Percentiles rank a stretch among this genome's conserved stretches.
phyloP scores from a whole-genome alignment of 2,113 vertebrate genomes.

The Erythrolamprus reginae region DNA sequence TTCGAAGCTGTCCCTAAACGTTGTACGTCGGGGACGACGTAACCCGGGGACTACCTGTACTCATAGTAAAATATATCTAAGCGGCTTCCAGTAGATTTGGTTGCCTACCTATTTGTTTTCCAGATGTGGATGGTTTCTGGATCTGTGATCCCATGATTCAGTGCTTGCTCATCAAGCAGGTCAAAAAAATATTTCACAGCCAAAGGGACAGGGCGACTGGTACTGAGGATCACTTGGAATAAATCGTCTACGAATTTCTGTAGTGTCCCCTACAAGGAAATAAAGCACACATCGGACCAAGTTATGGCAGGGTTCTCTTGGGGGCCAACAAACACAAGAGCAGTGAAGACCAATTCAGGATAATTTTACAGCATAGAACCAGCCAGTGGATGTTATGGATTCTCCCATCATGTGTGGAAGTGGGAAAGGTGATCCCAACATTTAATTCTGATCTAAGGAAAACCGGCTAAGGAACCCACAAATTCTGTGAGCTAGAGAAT shows the following conservation, averaged over 20 bases:
- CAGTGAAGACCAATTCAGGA: too few relatives aligned
- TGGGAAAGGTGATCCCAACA: background rate
- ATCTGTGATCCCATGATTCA: constrained; percentile 84
- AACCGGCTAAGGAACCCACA: background rate
- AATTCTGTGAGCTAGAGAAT: background rate
- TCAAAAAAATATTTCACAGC: constrained; percentile 98
- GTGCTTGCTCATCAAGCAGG: constrained; percentile 90
- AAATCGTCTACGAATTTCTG: constrained; percentile 98
- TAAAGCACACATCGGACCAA: background rate
- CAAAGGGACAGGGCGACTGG: constrained; percentile 87
- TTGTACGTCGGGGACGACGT: too few relatives aligned
- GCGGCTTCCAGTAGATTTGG: background rate
- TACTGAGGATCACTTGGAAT: constrained; percentile 95
- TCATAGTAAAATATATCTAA: too few relatives aligned
- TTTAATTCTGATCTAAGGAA: background rate
- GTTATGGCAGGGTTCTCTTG: background rate
- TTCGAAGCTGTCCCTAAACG: too few relatives aligned
- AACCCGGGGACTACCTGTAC: too few relatives aligned
- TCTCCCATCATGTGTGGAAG: background rate
- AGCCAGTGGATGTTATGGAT: background rate
- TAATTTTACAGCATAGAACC: background rate
- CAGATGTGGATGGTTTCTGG: constrained; percentile 96
- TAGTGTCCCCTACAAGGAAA: constrained; percentile 80
- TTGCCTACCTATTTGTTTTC: constrained; percentile 93
- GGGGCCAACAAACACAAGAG: background rate